Conservation (phyloP, 2,888 invertebrate species). For the Cylloceria caligata region DNA sequence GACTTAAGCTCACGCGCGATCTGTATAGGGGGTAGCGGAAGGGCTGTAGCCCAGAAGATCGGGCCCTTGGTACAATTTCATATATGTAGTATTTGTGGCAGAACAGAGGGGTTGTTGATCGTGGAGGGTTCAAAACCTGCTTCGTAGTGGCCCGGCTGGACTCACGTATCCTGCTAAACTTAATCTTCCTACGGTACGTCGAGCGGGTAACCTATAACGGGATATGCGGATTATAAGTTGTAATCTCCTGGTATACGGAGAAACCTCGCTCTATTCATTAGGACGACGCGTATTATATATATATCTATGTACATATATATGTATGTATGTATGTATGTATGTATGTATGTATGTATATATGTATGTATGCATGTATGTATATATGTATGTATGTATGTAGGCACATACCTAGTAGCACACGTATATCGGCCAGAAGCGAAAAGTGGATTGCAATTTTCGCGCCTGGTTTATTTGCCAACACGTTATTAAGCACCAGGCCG, state of each 20-base stretch:
- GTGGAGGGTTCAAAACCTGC: conserved; percentile 66
- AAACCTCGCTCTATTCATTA: conserved; percentile 68
- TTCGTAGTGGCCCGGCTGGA: conserved; percentile 32
- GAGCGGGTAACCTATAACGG: conserved; percentile 79
- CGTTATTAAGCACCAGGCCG: conserved; percentile 43
- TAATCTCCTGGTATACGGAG: conserved; percentile 73
- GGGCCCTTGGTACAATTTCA: conserved; percentile 30
- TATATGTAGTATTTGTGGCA: conserved; percentile 45
- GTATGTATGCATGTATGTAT: conserved; percentile 24
- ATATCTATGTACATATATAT: conserved; percentile 13
- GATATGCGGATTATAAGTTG: conserved; percentile 81
- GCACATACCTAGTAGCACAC: conserved; percentile 11
- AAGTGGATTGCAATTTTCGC: conserved; percentile 71
- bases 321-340: conserved; percentile 20
- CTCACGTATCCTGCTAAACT: conserved; percentile 62
- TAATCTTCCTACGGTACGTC: conserved; percentile 77
- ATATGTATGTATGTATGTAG: conserved; percentile 3
- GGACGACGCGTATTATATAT: conserved; percentile 42
- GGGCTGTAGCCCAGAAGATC: conserved; percentile 51
- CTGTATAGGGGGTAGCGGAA: conserved; percentile 33
- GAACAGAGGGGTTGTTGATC: conserved; percentile 49
- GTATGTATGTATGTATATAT: conserved; percentile 14
- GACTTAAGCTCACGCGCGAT: conserved; percentile 61
- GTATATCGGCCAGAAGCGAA: conserved; percentile 67
- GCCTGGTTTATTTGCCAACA: conserved; percentile 50